phyloP scores from a whole-genome alignment of 2,113 vertebrate genomes.

The Coptodon bakossiorum region DNA sequence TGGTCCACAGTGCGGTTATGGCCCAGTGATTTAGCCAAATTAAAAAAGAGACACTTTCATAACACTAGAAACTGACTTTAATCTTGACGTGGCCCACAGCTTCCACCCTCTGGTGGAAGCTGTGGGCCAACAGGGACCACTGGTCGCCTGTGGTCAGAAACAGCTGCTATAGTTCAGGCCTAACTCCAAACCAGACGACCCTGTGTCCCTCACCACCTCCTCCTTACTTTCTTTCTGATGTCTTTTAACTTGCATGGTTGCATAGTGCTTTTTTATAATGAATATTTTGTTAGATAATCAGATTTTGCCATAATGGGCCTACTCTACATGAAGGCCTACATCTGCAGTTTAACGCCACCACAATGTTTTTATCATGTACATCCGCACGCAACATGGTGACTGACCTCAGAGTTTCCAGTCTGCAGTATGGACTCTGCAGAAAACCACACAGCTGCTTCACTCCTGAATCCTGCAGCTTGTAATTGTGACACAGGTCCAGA shows the following conservation, averaged over 20 bases:
- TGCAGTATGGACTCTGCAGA: neutral
- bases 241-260: neutral
- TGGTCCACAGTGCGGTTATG: neutral
- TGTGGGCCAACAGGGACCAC: neutral
- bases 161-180: neutral
- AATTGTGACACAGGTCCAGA: neutral
- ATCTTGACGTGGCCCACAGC: neutral
- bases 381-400: neutral
- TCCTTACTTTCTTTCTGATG: neutral
- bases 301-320: neutral
- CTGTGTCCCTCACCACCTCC: neutral
- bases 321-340: neutral
- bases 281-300: neutral
- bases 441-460: neutral
- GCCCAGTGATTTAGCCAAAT: neutral
- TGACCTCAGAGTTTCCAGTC: neutral
- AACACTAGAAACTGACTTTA: neutral
- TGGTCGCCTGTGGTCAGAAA: neutral
- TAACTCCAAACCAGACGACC: neutral
- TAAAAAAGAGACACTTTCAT: neutral
- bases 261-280: neutral
- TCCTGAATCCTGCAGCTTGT: neutral
- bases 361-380: neutral
- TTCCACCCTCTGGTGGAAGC: neutral
- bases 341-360: neutral